Evolutionary conservation across 2,888 invertebrate species (phyloP).

Genomic region (Leuctra nigra): DNA sequence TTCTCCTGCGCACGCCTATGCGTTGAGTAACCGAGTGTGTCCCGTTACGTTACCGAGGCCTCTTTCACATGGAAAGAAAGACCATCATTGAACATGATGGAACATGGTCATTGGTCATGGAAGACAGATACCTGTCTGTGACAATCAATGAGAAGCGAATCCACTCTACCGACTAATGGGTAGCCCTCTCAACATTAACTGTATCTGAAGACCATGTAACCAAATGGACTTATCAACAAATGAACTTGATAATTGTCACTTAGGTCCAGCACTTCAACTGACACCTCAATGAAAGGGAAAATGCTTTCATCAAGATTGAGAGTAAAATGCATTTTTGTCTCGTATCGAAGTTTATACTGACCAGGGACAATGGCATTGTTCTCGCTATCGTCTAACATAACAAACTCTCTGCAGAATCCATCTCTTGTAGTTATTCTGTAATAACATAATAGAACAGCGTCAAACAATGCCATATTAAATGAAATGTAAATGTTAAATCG

Average conservation of each 20-base stretch:
- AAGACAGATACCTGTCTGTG: too few species aligned
- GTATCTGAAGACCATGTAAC: slow-evolving; percentile 22
- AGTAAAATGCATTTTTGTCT: slow-evolving; percentile 21
- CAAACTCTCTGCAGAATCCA: slow-evolving; percentile 1
- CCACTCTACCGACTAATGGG: too few species aligned
- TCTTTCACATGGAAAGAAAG: too few species aligned
- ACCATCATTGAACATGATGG: too few species aligned
- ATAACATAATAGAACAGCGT: neutral
- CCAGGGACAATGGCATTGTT: slow-evolving; percentile 7
- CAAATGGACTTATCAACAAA: slow-evolving; percentile 20
- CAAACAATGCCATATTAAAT: neutral
- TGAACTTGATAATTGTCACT: slow-evolving; percentile 12
- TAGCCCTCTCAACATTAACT: slow-evolving; percentile 1
- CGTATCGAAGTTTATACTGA: slow-evolving; percentile 19
- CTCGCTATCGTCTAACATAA: neutral
- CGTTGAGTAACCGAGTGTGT: too few species aligned
- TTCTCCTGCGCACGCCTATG: too few species aligned
- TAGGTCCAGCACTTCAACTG: slow-evolving; percentile 11
- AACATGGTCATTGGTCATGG: too few species aligned
- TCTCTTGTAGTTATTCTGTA: slow-evolving; percentile 2
- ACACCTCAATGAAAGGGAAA: slow-evolving; percentile 20
- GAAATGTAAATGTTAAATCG: neutral
- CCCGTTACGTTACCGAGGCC: too few species aligned
- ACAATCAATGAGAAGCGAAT: too few species aligned
- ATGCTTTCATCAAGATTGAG: slow-evolving; percentile 19